Evolutionary conservation across 1,140 invertebrate species (phyloP), one percentile per base, ranked within the genome.

Genomic region (Saccostrea glomerata): DNA sequence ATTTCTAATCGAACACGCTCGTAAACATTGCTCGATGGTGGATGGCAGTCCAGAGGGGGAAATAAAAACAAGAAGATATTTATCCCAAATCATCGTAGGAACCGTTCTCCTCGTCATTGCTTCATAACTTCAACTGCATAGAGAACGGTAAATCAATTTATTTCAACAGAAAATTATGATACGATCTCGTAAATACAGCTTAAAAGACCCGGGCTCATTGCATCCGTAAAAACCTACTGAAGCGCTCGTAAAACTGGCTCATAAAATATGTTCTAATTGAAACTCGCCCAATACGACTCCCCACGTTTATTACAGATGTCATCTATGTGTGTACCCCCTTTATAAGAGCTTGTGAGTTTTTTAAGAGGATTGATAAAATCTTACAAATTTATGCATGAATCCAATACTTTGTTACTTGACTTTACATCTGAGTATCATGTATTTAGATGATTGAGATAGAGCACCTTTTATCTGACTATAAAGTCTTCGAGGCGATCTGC

Each of bases 261-360:
- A 77, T 77, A 77, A 77, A 77, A 77, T 77, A 77, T 77, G 70
- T 77, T 77, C 70, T 77, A 77, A 77, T 77, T 77, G 70, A 77
- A 77, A 77, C 70, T 30, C 70, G 11, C 25, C 70, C 70, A 77
- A 36, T 77, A 11, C 70, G 70, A 25, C 70, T 77, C 70, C 70
- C 70, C 70, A 77, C 70, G 70, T 77, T 25, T 73, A 77, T 77
- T 30, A 36, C 13, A 25, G 30, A 77, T 77, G 70, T 30, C 11
- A 77, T 77, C 70, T 77, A 25, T 77, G 70, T 77, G 13, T 77
- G 30, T 77, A 36, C 70, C 70, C 70, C 23, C 70, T 77, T 77
- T 36, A 77, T 25, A 77, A 15, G 25, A 77, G 13, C 25, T 25
- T 77, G 70, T 77, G 70, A 25, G 70, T 25, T 11, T 77, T 77